Evolutionary conservation across 1,140 invertebrate genomes (phyloP).

Genomic region (Eupristina koningsbergeri): DNA sequence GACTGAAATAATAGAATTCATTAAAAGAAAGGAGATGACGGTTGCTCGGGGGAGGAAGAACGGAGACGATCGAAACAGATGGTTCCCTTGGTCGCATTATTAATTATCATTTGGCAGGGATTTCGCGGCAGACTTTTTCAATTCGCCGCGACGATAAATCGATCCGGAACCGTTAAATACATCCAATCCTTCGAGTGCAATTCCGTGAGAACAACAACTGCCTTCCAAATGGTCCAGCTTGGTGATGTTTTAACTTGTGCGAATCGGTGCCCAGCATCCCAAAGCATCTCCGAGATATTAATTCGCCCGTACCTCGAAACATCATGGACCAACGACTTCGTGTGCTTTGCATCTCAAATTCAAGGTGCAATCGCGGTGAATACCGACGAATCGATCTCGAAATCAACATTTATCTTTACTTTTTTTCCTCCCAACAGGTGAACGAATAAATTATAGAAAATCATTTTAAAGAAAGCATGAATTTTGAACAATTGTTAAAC

Average conservation of each 20-base stretch:
- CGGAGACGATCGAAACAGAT: neutral
- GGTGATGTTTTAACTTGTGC: no score
- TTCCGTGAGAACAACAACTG: neutral
- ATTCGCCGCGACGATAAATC: slow-evolving; percentile 41
- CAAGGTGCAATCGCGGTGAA: no score
- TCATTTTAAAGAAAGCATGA: neutral
- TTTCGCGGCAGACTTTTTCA: slow-evolving; percentile 23
- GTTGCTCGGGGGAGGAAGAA: neutral
- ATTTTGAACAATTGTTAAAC: neutral
- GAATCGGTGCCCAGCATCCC: no score
- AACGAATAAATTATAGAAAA: no score
- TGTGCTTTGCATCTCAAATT: no score
- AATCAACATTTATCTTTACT: no score
- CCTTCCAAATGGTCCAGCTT: neutral
- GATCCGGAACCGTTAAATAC: slow-evolving; percentile 20
- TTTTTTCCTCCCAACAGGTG: no score
- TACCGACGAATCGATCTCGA: no score
- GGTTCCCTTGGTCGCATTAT: neutral
- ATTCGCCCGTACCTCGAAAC: no score
- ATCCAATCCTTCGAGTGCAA: neutral
- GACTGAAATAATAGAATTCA: slow-evolving; percentile 48
- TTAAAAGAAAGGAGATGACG: slow-evolving; percentile 11
- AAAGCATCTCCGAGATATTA: no score
- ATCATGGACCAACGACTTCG: no score
- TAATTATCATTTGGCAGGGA: slow-evolving; percentile 22